These are phyloP conservation scores for Sarcophaga carnaria DNA, from an alignment of 2,888 invertebrate species.

Conservation along the genomic window DNA sequence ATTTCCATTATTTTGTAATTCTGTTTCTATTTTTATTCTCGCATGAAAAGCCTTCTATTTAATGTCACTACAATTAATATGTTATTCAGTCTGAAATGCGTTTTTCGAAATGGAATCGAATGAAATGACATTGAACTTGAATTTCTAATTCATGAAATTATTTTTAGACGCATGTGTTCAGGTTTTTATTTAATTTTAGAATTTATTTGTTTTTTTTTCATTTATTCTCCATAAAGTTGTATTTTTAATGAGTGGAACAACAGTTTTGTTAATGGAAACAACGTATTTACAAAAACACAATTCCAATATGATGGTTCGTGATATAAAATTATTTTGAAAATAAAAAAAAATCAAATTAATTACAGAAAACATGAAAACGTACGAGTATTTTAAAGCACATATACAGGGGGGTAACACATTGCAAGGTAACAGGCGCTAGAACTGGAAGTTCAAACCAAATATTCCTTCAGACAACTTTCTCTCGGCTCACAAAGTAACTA, in stretches of 20 bases:
- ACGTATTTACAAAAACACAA: neutral
- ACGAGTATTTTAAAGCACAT: neutral
- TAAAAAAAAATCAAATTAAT: neutral
- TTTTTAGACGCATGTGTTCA: neutral
- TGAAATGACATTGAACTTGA: slow-evolving; percentile 46
- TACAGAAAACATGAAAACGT: neutral
- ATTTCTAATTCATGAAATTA: slow-evolving; percentile 10
- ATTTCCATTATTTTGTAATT: neutral
- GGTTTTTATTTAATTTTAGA: neutral
- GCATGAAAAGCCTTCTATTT: neutral
- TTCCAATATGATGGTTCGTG: neutral
- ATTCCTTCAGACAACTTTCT: too few relatives aligned
- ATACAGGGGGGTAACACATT: neutral
- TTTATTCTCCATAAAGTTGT: neutral
- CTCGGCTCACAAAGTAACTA: too few relatives aligned
- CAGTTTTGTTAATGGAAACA: slow-evolving; percentile 1
- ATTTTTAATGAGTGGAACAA: slow-evolving; percentile 5
- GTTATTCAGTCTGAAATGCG: neutral
- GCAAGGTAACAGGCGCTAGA: neutral
- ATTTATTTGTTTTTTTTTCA: too few relatives aligned
- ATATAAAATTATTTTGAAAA: neutral
- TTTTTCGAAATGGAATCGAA: neutral
- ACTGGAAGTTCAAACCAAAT: too few relatives aligned
- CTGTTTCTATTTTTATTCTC: neutral
- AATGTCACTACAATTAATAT: slow-evolving; percentile 6